Evolutionary conservation across 2,888 invertebrate genomes (phyloP).

Genomic region (Aphidoletes aphidimyza): DNA sequence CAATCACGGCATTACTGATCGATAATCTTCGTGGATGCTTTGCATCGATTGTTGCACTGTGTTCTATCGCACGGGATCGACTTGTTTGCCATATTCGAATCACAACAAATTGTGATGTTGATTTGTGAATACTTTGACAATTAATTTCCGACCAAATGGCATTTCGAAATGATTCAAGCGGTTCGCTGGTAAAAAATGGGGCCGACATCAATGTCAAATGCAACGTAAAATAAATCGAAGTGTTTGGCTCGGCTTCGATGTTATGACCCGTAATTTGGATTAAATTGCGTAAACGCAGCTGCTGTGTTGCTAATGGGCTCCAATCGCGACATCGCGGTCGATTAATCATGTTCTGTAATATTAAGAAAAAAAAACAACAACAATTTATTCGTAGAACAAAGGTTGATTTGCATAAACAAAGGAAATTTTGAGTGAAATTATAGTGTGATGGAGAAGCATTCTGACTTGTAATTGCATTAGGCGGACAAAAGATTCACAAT

Average conservation of each 20-base stretch:
- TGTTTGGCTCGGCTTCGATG: slow-evolving; percentile 64
- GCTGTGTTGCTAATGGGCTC: slow-evolving; percentile 85
- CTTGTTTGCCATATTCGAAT: slow-evolving; percentile 63
- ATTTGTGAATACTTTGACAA: slow-evolving; percentile 70
- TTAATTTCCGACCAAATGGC: slow-evolving; percentile 86
- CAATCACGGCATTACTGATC: slow-evolving; percentile 61
- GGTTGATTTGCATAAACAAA: too few relatives aligned
- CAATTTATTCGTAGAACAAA: too few relatives aligned
- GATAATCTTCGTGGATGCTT: slow-evolving; percentile 56
- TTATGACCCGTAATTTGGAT: slow-evolving; percentile 79
- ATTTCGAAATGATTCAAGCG: slow-evolving; percentile 73
- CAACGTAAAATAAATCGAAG: slow-evolving; percentile 80
- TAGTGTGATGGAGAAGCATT: background rate
- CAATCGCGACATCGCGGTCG: slow-evolving; percentile 80
- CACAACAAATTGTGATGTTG: slow-evolving; percentile 65
- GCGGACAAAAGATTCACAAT: background rate
- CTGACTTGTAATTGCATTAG: background rate
- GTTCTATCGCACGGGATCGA: background rate
- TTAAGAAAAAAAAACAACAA: too few relatives aligned
- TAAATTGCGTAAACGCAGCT: slow-evolving; percentile 82
- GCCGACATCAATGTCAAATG: slow-evolving; percentile 84
- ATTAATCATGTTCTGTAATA: slow-evolving; percentile 67
- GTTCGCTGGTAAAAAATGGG: slow-evolving; percentile 86
- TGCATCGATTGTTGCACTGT: background rate
- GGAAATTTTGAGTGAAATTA: too few relatives aligned